Base-by-base conservation (phyloP, 2,797 vertebrate species). In the Margarornis squamiger region DNA sequence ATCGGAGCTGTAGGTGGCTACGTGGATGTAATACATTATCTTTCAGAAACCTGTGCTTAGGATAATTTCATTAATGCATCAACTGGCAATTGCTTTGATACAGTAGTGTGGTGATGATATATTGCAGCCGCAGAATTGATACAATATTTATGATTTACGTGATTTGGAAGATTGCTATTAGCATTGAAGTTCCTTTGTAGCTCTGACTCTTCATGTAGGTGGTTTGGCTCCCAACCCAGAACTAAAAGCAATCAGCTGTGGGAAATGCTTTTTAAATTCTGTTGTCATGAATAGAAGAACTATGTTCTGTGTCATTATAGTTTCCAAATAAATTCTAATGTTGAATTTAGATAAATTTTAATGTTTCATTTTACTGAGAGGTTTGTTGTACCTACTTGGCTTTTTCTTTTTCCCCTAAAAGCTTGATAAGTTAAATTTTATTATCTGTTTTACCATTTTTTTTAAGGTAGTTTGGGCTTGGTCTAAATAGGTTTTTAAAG, bases 221-320 rank as follows among this genome's bases (percentile, higher is more conserved):
- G 84, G 49, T 70, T 85, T 89, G 87, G 51, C 66, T 92, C 81
- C 65, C 66, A 86, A 87, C 16, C 27, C 66, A 92, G 78, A 93
- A n/a, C 30, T 39, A 38, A 94, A 86, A 80, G 72, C 48, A 70
- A 9, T 55, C 39, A 92, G 80, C 58, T 55, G n/a, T 68, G 55
- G 91, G 16, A 75, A 89, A 66, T 73, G 55, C 26, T 70, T 86
- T 91, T 55, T 12, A 57, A 68, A 68, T 85, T 70, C 54, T 24
- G 14, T 67, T 86, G 45, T 78, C 7, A 10, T 5, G 6, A 83
- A 51, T 23, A 48, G 22, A 55, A 58, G 21, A 51, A 13, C 10
- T 52, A 18, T 86, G 87, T 67, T 54, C 54, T 54, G 1, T 84
- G 51, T 93, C 41, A 8, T 70, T 82, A 17, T 43, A 41, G 13